Evolutionary conservation across 2,888 invertebrate species (phyloP).

Genomic region (Nomada lathburiana): DNA sequence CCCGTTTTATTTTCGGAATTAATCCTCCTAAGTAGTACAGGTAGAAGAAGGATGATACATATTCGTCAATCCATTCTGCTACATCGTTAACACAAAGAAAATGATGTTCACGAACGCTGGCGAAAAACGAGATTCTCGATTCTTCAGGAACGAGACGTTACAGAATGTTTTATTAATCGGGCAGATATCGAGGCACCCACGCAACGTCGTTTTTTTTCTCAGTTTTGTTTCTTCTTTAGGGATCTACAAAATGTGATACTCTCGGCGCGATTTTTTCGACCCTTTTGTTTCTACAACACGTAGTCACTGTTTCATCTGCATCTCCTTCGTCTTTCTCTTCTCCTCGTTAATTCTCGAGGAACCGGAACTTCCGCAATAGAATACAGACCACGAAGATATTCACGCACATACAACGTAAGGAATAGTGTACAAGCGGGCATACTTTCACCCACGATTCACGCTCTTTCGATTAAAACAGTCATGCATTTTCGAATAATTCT

Average conservation of each 20-base stretch:
- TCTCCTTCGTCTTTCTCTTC: slow-evolving; percentile 38
- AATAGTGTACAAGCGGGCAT: slow-evolving; percentile 72
- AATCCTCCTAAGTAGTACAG: not conserved
- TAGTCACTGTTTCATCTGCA: not conserved
- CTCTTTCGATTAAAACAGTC: slow-evolving; percentile 53
- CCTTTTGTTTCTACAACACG: slow-evolving; percentile 4
- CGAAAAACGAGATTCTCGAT: slow-evolving; percentile 5
- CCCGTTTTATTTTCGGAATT: slow-evolving; percentile 53
- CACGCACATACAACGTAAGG: slow-evolving; percentile 64
- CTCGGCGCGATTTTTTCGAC: slow-evolving; percentile 46
- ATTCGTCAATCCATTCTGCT: slow-evolving; percentile 19
- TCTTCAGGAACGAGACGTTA: slow-evolving; percentile 15
- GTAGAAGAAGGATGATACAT: slow-evolving; percentile 15
- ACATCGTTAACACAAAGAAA: not conserved
- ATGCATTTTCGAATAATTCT: slow-evolving; percentile 47
- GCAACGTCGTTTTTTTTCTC: slow-evolving; percentile 51
- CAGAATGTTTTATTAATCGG: slow-evolving; percentile 68
- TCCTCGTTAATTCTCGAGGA: slow-evolving; percentile 74
- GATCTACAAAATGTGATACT: slow-evolving; percentile 80
- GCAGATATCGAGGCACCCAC: slow-evolving; percentile 77
- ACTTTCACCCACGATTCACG: slow-evolving; percentile 64
- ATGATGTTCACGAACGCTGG: slow-evolving; percentile 1
- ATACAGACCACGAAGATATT: slow-evolving; percentile 78
- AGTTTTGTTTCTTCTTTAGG: slow-evolving; percentile 54
- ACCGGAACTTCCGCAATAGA: slow-evolving; percentile 82